Evolutionary conservation across 2,113 vertebrate genomes (phyloP).

Genomic region (Oryctolagus cuniculus): mOryCun1.1 NC_091434.1:116340001-116340500

Average conservation of each 20-base stretch:
- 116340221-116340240: not conserved
- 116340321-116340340: not conserved
- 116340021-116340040: not conserved
- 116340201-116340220: not conserved
- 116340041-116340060: not conserved
- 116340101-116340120: not conserved
- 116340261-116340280: not conserved
- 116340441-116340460: too few species aligned
- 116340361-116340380: too few species aligned
- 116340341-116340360: too few species aligned
- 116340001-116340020: not conserved
- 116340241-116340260: not conserved
- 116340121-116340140: not conserved
- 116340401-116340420: too few species aligned
- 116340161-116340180: not conserved
- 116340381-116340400: too few species aligned
- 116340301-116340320: not conserved
- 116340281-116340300: not conserved
- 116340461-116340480: too few species aligned
- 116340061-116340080: not conserved
- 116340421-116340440: too few species aligned
- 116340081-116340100: not conserved
- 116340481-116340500: too few species aligned
- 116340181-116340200: not conserved
- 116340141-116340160: not conserved